A percentile compares a stretch with the other conserved stretches of the same genome.
Conservation (phyloP, 2,113 vertebrate species). For the Amphiprion ocellaris region DNA sequence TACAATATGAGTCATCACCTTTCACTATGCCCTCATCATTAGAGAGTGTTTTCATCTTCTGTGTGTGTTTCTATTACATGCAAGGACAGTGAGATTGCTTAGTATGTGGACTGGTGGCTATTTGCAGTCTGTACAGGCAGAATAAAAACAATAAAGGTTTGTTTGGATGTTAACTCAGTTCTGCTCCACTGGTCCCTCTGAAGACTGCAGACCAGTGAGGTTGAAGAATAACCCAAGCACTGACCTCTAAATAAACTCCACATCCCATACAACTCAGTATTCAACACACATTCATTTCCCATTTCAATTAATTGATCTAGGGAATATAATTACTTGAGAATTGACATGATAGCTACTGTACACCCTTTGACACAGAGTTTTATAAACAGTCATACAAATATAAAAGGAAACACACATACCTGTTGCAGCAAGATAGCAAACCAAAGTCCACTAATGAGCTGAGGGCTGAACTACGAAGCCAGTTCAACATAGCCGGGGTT, state of each 20-base stretch:
- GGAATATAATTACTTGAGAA: too few species aligned
- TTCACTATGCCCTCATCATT: not conserved
- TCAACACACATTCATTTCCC: too few species aligned
- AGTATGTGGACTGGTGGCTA: too few species aligned
- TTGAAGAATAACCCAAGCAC: constrained; percentile 28
- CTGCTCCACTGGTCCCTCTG: constrained; percentile 10
- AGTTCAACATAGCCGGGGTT: too few species aligned
- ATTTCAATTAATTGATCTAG: too few species aligned
- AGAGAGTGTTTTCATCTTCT: not conserved
- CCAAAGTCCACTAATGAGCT: too few species aligned
- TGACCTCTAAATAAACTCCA: constrained; percentile 1
- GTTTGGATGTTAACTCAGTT: not conserved
- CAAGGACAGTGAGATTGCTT: not conserved
- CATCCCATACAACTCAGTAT: not conserved
- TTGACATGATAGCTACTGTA: too few species aligned
- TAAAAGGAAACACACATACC: too few species aligned
- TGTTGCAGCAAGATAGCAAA: too few species aligned
- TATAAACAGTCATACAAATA: too few species aligned
- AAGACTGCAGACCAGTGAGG: not conserved
- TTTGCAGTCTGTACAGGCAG: not conserved
- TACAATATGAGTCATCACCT: not conserved
- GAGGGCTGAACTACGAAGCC: too few species aligned
- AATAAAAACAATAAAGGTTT: not conserved
- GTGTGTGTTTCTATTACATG: not conserved
- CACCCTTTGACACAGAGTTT: too few species aligned